Evolutionary conservation across 2,888 invertebrate species (phyloP).

Genomic region (Drosophila subsilvestris): DNA sequence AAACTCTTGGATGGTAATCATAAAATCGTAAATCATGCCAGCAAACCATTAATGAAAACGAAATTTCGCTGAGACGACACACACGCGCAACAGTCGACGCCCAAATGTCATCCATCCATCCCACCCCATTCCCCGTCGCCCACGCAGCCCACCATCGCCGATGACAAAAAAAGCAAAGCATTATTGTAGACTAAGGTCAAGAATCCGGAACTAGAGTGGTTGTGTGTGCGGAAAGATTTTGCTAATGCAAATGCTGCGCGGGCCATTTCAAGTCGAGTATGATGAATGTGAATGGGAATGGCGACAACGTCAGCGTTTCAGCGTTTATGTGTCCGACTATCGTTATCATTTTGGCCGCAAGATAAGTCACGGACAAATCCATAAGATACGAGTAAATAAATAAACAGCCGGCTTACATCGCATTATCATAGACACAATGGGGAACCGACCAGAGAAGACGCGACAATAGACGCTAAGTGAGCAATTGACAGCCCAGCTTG

Average conservation of each 20-base stretch:
- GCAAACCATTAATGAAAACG: conserved; percentile 58
- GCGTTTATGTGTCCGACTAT: conserved; percentile 35
- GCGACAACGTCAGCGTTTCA: conserved; percentile 23
- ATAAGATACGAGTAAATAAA: conserved; percentile 64
- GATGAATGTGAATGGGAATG: conserved; percentile 21
- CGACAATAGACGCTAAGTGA: conserved; percentile 60
- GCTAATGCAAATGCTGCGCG: conserved; percentile 68
- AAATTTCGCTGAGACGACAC: conserved; percentile 18
- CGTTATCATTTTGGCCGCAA: conserved; percentile 72
- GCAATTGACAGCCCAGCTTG: conserved; percentile 59
- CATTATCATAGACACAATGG: conserved; percentile 58
- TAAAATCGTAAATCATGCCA: conserved; percentile 69
- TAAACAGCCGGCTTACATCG: conserved; percentile 34
- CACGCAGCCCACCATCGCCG: conserved; percentile 11
- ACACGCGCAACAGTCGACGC: conserved; percentile 63
- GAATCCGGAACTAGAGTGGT: conserved; percentile 74
- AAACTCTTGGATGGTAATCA: conserved; percentile 54
- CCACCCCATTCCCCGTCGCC: conserved; percentile 1
- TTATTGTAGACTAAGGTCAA: conserved; percentile 80
- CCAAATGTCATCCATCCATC: conserved; percentile 14
- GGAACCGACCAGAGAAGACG: conserved; percentile 31
- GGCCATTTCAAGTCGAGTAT: conserved; percentile 49
- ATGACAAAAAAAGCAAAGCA: conserved; percentile 38
- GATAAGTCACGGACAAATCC: conserved; percentile 76
- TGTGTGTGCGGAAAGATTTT: conserved; percentile 60